Conservation (phyloP, 2,797 vertebrate species). For the Cirrhinus molitorella region DNA sequence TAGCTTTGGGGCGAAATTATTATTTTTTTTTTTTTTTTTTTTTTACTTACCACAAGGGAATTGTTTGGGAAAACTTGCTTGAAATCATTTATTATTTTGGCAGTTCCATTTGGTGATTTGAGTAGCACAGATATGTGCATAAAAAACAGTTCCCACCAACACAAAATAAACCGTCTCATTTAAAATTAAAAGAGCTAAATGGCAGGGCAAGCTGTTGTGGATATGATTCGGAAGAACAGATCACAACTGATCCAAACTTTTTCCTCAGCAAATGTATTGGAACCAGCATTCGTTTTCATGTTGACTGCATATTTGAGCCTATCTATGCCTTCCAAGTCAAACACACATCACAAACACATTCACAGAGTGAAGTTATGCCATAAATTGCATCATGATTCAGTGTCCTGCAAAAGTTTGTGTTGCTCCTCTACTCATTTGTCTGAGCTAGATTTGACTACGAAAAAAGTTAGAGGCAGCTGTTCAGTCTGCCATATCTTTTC, state of each 20-base stretch:
- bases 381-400: neutral
- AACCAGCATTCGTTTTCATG: neutral
- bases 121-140: neutral
- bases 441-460: neutral
- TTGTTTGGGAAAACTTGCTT: neutral
- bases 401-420: neutral
- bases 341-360: neutral
- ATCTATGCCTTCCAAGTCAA: neutral
- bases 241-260: neutral
- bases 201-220: neutral
- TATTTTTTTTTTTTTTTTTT: no score
- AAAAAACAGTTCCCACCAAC: neutral
- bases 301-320: neutral
- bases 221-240: neutral
- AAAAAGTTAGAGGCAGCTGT: neutral
- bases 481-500: neutral
- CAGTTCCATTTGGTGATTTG: neutral
- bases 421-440: neutral
- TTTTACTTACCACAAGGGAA: no score
- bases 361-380: neutral
- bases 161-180: neutral
- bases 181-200: neutral
- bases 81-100: neutral
- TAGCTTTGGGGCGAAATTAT: no score
- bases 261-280: neutral